A percentile compares a stretch with the other conserved stretches of the same genome.
Conservation (phyloP, 1,140 invertebrate genomes). For the Drosophila baimaii region DNA sequence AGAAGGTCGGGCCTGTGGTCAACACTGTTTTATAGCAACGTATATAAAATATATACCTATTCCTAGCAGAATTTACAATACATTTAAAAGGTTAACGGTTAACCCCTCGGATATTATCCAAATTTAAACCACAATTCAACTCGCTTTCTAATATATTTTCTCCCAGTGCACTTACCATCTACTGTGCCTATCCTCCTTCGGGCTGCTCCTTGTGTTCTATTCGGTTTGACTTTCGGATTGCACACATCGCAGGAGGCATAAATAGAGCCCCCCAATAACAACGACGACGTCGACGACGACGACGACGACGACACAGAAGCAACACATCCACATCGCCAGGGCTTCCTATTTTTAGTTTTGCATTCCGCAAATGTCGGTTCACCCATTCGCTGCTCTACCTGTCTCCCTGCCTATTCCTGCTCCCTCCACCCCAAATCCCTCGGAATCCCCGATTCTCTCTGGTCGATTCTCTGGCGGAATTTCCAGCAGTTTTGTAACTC, state of each 20-base stretch:
- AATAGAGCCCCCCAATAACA: slow-evolving; percentile 59
- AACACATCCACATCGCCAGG: slow-evolving; percentile 30
- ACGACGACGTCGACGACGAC: no score
- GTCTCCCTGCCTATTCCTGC: not conserved
- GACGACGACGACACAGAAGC: slow-evolving; percentile 38
- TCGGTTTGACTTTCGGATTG: slow-evolving; percentile 46
- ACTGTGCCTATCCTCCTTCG: slow-evolving; percentile 26
- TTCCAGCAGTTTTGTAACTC: slow-evolving; percentile 79
- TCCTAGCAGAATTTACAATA: no score
- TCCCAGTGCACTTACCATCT: slow-evolving; percentile 5
- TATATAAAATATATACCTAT: no score
- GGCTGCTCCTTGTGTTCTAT: slow-evolving; percentile 32
- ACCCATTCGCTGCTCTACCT: slow-evolving; percentile 49
- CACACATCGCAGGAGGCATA: slow-evolving; percentile 64
- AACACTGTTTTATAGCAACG: no score
- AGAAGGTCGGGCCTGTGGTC: no score
- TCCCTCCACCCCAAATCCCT: not conserved
- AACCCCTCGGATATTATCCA: not conserved
- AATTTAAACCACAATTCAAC: not conserved
- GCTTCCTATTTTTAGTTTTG: slow-evolving; percentile 64
- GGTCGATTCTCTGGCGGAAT: slow-evolving; percentile 52
- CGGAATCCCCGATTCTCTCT: slow-evolving; percentile 17
- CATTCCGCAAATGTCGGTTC: slow-evolving; percentile 59
- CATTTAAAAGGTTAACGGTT: no score
- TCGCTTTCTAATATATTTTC: not conserved